phyloP scores from a whole-genome alignment of 2,113 vertebrate genomes.

The Atractosteus spatula region DNA sequence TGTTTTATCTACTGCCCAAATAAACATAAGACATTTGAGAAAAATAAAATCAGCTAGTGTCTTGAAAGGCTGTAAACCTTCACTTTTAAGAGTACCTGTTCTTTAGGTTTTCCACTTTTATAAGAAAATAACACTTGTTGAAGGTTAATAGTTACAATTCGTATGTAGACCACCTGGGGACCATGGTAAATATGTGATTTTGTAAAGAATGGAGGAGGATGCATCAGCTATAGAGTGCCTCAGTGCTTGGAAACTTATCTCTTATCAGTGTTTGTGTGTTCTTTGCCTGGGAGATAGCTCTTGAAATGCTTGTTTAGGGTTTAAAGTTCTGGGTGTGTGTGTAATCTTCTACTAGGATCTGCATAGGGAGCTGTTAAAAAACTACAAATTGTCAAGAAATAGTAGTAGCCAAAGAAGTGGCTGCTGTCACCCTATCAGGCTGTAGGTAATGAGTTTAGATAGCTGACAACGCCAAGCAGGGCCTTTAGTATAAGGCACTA shows the following conservation, averaged over 20 bases:
- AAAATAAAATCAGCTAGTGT: too few relatives aligned
- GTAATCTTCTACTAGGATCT: conserved; percentile 4
- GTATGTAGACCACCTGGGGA: too few relatives aligned
- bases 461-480: background rate
- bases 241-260: background rate
- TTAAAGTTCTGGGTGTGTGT: conserved; percentile 9
- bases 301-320: background rate
- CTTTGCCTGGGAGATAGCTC: background rate
- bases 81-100: too few relatives aligned
- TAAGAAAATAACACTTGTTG: too few relatives aligned
- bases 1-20: too few relatives aligned
- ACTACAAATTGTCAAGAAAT: background rate
- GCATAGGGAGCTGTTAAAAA: background rate
- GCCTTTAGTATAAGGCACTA: too few relatives aligned
- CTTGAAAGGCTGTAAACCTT: too few relatives aligned
- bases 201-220: background rate
- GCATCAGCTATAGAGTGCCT: background rate
- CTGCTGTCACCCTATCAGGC: background rate
- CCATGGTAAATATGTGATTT: too few relatives aligned
- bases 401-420: background rate
- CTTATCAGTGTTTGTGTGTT: background rate
- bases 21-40: too few relatives aligned
- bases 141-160: too few relatives aligned
- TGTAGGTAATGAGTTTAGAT: background rate
- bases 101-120: too few relatives aligned